These are phyloP conservation scores for Rynchops niger DNA, from an alignment of 2,113 vertebrate species.

Conservation along the genomic window DNA sequence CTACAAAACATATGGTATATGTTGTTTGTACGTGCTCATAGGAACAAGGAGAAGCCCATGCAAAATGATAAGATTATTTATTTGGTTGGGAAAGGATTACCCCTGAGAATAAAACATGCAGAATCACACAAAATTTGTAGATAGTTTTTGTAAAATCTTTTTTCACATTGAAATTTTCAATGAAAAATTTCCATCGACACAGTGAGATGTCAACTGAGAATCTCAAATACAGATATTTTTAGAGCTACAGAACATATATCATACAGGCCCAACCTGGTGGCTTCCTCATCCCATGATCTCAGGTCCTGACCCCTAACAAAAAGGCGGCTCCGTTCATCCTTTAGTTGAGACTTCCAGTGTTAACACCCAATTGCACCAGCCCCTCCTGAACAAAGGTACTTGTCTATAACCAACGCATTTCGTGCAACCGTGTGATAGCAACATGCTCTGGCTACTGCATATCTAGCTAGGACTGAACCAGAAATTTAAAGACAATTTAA, in stretches of 20 bases:
- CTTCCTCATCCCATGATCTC: background rate
- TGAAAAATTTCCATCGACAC: background rate
- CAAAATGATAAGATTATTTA: background rate
- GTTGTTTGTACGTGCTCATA: background rate
- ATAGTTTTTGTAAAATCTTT: background rate
- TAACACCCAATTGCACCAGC: background rate
- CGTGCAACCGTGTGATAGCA: background rate
- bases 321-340: background rate
- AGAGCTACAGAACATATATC: background rate
- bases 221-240: background rate
- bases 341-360: background rate
- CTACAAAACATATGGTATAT: background rate
- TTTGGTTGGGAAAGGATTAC: background rate
- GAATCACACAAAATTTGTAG: background rate
- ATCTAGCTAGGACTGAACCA: background rate
- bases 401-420: background rate
- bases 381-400: background rate
- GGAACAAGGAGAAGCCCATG: background rate
- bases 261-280: background rate
- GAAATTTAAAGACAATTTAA: background rate
- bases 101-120: background rate
- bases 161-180: background rate
- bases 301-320: background rate
- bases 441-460: background rate
- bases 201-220: background rate